A percentile compares a stretch with the other conserved stretches of the same genome.
Evolutionary conservation across 2,797 vertebrate species (phyloP).

Genomic region (Setipinna tenuifilis): DNA sequence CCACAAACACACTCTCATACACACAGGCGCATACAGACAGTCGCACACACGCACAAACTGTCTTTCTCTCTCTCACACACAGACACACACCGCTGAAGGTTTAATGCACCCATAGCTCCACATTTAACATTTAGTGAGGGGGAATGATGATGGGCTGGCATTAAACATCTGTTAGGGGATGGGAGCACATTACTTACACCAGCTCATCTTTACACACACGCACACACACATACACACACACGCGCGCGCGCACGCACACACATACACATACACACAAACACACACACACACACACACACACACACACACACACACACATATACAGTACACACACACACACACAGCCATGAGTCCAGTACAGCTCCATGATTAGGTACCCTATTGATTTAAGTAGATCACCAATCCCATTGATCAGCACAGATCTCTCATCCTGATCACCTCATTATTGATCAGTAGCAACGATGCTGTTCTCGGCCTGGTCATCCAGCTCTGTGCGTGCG

Average conservation of each 20-base stretch:
- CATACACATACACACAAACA: background rate
- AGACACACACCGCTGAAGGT: background rate
- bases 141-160: background rate
- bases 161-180: conserved; percentile 4
- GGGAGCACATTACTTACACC: background rate
- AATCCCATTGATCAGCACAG: too few species aligned
- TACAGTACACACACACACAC: background rate
- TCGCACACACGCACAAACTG: background rate
- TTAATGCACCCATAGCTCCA: background rate
- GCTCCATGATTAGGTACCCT: too few species aligned
- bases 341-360: background rate
- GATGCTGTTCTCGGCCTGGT: too few species aligned
- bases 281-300: background rate
- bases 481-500: too few species aligned
- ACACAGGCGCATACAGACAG: background rate
- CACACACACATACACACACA: background rate
- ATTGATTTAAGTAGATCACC: too few species aligned
- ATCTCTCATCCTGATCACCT: too few species aligned
- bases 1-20: background rate
- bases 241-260: background rate
- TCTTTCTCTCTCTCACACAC: background rate
- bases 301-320: too few species aligned
- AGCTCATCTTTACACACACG: background rate
- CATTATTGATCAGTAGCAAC: too few species aligned
- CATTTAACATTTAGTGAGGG: background rate